Conservation (phyloP, 2,888 invertebrate species). For the Cephus spinipes region DNA sequence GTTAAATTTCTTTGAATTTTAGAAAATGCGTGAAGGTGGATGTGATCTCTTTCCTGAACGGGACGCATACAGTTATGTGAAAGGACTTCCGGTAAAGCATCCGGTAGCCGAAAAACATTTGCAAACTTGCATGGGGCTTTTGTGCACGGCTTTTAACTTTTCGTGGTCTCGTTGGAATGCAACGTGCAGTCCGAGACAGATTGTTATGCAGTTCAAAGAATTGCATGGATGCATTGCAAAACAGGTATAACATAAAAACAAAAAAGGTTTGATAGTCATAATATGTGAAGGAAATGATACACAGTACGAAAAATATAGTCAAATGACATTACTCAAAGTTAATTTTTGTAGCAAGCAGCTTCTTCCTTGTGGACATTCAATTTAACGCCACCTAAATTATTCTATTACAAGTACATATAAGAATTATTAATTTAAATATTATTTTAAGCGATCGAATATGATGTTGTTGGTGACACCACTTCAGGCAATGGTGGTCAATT, state of each 20-base stretch:
- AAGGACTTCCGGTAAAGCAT: slow-evolving; percentile 71
- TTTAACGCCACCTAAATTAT: not conserved
- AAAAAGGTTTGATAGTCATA: not conserved
- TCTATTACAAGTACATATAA: no score
- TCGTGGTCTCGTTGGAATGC: slow-evolving; percentile 84
- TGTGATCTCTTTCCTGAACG: slow-evolving; percentile 86
- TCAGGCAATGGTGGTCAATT: slow-evolving; percentile 76
- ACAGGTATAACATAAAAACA: slow-evolving; percentile 58
- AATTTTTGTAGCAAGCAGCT: no score
- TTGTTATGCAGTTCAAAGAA: slow-evolving; percentile 78
- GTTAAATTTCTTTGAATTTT: not conserved
- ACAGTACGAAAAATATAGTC: not conserved
- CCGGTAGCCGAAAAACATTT: slow-evolving; percentile 80
- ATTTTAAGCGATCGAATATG: slow-evolving; percentile 60
- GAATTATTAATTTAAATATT: slow-evolving; percentile 2
- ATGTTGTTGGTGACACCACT: slow-evolving; percentile 76
- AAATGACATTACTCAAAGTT: not conserved
- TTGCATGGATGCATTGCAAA: slow-evolving; percentile 70
- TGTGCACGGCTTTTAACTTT: slow-evolving; percentile 80
- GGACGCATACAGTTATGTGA: slow-evolving; percentile 80
- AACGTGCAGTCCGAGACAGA: slow-evolving; percentile 66
- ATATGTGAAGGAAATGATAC: not conserved
- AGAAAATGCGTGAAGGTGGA: slow-evolving; percentile 73
- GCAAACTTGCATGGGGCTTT: slow-evolving; percentile 82
- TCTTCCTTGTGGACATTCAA: not conserved